Conservation (phyloP, 1,140 invertebrate species). For the Aphelinus certus region DNA sequence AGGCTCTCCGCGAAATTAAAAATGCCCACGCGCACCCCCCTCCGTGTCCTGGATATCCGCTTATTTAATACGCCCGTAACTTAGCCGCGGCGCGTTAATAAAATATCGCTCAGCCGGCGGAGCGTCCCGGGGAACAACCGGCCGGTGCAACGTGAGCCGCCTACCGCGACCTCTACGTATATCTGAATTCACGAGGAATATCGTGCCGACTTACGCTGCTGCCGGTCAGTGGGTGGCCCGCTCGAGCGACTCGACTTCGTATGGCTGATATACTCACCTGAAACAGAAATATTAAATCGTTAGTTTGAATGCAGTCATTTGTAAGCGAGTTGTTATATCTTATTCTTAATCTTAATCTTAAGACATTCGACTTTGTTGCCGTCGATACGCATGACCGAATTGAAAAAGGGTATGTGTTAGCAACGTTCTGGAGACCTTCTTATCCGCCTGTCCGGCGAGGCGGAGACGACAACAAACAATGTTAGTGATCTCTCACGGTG, state of each 20-base stretch:
- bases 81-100: slow-evolving; percentile 4
- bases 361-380: too few relatives aligned
- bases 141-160: background rate
- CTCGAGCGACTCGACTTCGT: too few relatives aligned
- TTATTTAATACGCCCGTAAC: slow-evolving; percentile 23
- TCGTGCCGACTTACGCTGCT: background rate
- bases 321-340: too few relatives aligned
- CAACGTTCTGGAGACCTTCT: too few relatives aligned
- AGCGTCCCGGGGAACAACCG: too few relatives aligned
- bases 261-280: slow-evolving; percentile 28
- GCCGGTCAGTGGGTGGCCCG: background rate
- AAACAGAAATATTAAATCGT: slow-evolving; percentile 12
- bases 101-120: slow-evolving; percentile 10
- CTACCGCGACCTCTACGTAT: background rate
- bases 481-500: too few relatives aligned
- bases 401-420: too few relatives aligned
- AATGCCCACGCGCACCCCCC: slow-evolving; percentile 13
- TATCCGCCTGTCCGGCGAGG: too few relatives aligned
- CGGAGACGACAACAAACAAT: too few relatives aligned
- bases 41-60: background rate
- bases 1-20: slow-evolving; percentile 36
- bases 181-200: background rate
- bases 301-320: too few relatives aligned
- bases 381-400: too few relatives aligned
- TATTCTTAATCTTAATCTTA: too few relatives aligned